A percentile compares a stretch with the other conserved stretches of the same genome.
These are phyloP conservation scores for Semicossyphus pulcher DNA, from an alignment of 2,113 vertebrate species.

Conservation along the genomic window DNA sequence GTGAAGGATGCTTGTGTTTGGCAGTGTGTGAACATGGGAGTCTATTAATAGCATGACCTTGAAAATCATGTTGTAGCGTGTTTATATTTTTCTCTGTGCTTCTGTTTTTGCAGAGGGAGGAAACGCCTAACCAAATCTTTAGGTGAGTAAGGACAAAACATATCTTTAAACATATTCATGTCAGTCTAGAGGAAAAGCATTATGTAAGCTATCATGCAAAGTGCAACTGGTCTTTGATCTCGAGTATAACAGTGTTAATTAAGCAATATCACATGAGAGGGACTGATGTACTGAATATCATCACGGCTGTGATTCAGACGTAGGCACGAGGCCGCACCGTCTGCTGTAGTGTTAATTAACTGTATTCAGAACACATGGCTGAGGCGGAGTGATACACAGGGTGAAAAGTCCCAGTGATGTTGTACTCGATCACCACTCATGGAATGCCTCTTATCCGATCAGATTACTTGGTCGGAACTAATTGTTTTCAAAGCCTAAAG, in stretches of 20 bases:
- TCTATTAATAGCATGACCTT: slow-evolving; percentile 66
- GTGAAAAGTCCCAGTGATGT: too few species aligned
- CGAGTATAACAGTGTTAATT: not conserved
- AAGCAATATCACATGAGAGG: too few species aligned
- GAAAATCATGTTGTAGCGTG: slow-evolving; percentile 15
- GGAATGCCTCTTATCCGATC: too few species aligned
- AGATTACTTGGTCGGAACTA: too few species aligned
- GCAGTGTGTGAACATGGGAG: slow-evolving; percentile 25
- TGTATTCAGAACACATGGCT: too few species aligned
- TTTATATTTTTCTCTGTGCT: slow-evolving; percentile 29
- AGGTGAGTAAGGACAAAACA: slow-evolving; percentile 50
- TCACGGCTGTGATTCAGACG: too few species aligned
- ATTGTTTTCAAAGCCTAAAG: too few species aligned
- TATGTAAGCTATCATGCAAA: not conserved
- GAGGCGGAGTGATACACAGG: too few species aligned
- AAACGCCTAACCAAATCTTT: slow-evolving; percentile 69
- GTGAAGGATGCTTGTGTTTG: slow-evolving; percentile 3
- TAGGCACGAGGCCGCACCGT: too few species aligned
- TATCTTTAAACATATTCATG: not conserved
- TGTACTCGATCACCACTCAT: too few species aligned
- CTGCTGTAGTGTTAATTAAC: too few species aligned
- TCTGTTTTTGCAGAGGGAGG: slow-evolving; percentile 72
- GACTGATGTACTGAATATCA: too few species aligned
- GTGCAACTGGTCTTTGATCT: slow-evolving; percentile 1
- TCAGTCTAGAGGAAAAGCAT: not conserved